Base-by-base conservation (phyloP, 2,113 vertebrate species). In the Tringa solitaria region DNA sequence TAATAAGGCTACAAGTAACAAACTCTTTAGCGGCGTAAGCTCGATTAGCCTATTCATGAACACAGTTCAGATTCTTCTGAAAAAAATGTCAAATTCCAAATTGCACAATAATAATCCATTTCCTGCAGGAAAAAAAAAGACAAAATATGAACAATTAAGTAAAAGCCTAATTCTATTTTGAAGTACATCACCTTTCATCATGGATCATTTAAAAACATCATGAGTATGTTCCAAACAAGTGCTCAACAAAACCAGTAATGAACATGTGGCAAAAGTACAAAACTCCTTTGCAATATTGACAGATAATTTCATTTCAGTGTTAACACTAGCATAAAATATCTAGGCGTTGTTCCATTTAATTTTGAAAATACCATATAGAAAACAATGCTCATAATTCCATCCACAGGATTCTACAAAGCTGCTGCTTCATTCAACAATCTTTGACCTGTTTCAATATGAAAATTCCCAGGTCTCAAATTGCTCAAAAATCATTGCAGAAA, bases 391-490 rank as follows among this genome's bases (percentile, higher is more conserved):
- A 61, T 95, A 35, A 97, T 96, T 97, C 97, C 83, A 97, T 97
- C 96, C 95, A 95, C 96, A 94, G 93, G 96, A 96, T 96, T 95
- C 94, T 90, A 95, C 96, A 97, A 96, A 97, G 97, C 95, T 95
- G 95, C 91, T 89, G 97, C 97, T 97, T 97, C 97, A 93, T 95
- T 96, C 97, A 96, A 97, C 96, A 96, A 96, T 93, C 97, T 96
- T 97, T 90, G 74, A 97, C 93, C 96, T 96, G 97, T 96, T 98
- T 97, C 91, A 94, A 97, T 97, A 98, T 96, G 97, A 98, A 98
- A 98, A 98, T 96, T 95, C 95, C 91, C 17, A 77, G 94, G 94
- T 96, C 96, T 95, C 92, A 89, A 96, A 79, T 76, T 93, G 93
- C 95, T 97, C 77, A 88, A 96, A 94, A 97, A 96, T 97, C 97